Conservation (phyloP, 2,113 vertebrate genomes). For the Hippocampus mohnikei region DNA sequence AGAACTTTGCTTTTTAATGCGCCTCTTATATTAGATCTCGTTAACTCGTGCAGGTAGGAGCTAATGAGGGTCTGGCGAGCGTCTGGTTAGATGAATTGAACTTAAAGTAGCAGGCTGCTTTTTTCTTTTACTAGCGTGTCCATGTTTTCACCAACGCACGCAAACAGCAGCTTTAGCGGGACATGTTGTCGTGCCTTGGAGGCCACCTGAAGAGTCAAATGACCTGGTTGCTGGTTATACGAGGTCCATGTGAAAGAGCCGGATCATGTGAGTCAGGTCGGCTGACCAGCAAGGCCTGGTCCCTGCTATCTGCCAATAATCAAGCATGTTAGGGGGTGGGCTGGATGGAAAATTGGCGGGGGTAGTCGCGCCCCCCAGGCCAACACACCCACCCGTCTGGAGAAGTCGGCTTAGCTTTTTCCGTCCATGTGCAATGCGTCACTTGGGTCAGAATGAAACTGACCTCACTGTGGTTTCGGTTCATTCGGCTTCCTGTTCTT, state of each 20-base stretch:
- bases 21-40: not conserved
- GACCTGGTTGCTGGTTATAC: not conserved
- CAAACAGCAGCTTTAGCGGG: not conserved
- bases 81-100: not conserved
- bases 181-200: not conserved
- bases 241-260: conserved; percentile 2
- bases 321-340: not conserved
- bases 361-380: not conserved
- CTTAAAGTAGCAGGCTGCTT: not conserved
- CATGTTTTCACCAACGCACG: not conserved
- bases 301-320: conserved; percentile 11
- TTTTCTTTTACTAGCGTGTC: not conserved
- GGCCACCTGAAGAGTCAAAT: not conserved
- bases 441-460: not conserved
- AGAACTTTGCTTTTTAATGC: not conserved
- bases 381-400: not conserved
- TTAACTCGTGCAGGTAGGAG: not conserved
- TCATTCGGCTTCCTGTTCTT: not conserved
- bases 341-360: not conserved
- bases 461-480: not conserved
- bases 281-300: conserved; percentile 5
- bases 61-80: not conserved
- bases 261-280: conserved; percentile 3
- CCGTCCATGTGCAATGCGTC: not conserved
- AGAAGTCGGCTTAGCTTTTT: not conserved